Conservation (phyloP, 2,797 vertebrate species). For the Aphelocoma californica region DNA sequence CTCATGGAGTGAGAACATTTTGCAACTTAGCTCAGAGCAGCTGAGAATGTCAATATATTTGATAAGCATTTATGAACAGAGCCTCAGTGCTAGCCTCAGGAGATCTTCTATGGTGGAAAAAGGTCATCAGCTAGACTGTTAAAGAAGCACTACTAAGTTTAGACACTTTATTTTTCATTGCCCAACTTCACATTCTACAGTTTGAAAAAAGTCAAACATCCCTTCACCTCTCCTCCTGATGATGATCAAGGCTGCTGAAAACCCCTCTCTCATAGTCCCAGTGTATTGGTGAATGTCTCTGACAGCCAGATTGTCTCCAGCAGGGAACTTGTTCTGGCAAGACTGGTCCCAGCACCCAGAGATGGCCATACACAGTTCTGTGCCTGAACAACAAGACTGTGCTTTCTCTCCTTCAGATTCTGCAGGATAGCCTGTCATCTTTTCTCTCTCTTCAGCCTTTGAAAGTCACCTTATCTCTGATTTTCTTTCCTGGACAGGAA, state of each 20-base stretch:
- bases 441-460: neutral
- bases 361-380: neutral
- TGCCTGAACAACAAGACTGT: conserved; percentile 52
- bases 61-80: conserved; percentile 55
- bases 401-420: conserved; percentile 37
- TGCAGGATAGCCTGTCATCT: neutral
- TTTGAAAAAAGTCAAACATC: neutral
- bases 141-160: neutral
- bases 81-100: neutral
- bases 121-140: conserved; percentile 31
- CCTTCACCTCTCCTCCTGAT: neutral
- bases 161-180: neutral
- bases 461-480: neutral
- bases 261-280: rapidly evolving
- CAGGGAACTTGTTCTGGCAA: neutral
- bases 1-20: conserved; percentile 27
- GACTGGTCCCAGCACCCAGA: neutral
- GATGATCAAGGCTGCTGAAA: neutral
- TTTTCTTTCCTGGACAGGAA: neutral
- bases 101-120: neutral
- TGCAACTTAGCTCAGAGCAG: conserved; percentile 6
- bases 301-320: neutral
- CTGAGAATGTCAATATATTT: conserved; percentile 45
- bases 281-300: rapidly evolving
- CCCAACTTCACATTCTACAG: neutral